Conservation (phyloP, 2,797 vertebrate genomes). For the Florisuga fusca region DNA sequence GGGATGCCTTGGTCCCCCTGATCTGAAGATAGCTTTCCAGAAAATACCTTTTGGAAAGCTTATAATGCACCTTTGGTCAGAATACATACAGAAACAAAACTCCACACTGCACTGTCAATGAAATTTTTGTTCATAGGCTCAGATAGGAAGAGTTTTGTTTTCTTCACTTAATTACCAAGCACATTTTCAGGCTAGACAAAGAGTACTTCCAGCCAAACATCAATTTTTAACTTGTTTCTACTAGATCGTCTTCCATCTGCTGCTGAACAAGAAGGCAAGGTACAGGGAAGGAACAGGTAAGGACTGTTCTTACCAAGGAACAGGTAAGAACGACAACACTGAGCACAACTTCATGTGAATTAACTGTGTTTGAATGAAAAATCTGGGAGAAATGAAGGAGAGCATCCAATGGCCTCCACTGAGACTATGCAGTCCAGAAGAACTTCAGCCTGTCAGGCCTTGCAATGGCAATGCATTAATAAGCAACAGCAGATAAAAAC, state of each 20-base stretch:
- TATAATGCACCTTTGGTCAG: neutral
- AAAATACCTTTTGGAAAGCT: neutral
- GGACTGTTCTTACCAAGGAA: neutral
- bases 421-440: neutral
- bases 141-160: neutral
- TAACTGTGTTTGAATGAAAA: neutral
- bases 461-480: neutral
- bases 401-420: neutral
- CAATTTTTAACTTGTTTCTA: neutral
- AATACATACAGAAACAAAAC: neutral
- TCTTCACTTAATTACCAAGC: neutral
- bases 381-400: neutral
- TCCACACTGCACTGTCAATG: neutral
- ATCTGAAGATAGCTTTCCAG: neutral
- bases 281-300: neutral
- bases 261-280: too few relatives aligned
- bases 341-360: neutral
- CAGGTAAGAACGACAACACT: accelerated
- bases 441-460: neutral
- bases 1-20: neutral
- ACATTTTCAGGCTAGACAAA: neutral
- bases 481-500: neutral
- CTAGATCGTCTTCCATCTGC: neutral
- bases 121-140: neutral
- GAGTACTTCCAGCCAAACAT: neutral